Conservation (phyloP, 2,113 vertebrate species). For the Sporophila hypoxantha region DNA sequence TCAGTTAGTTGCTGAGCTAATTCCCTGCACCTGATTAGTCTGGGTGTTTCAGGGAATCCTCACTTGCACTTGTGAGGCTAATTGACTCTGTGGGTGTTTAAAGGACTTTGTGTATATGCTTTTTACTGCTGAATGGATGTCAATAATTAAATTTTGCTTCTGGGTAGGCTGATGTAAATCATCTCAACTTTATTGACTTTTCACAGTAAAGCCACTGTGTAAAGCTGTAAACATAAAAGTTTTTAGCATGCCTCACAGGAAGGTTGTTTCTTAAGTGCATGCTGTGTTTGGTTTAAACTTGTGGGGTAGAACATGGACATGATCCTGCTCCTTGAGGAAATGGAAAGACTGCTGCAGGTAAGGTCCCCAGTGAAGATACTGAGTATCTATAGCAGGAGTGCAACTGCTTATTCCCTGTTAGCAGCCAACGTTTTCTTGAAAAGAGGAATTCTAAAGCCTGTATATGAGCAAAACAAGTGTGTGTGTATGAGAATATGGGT, state of each 20-base stretch:
- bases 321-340: background rate
- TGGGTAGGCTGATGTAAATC: background rate
- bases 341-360: conserved; percentile 23
- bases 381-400: background rate
- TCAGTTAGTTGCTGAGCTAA: background rate
- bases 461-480: conserved; percentile 71
- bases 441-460: conserved; percentile 56
- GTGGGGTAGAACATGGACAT: background rate
- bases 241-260: background rate
- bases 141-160: background rate
- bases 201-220: background rate
- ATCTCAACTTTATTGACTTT: background rate
- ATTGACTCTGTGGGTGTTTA: background rate
- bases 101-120: background rate
- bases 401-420: background rate
- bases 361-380: background rate
- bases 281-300: background rate
- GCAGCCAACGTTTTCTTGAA: background rate
- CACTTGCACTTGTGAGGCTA: background rate
- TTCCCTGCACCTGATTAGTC: background rate
- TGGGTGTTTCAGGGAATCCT: background rate
- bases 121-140: background rate
- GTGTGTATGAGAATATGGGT: background rate
- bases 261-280: background rate
- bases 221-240: background rate